Base-by-base conservation (phyloP, 2,888 invertebrate species). In the Heteromurus nitidus region DNA sequence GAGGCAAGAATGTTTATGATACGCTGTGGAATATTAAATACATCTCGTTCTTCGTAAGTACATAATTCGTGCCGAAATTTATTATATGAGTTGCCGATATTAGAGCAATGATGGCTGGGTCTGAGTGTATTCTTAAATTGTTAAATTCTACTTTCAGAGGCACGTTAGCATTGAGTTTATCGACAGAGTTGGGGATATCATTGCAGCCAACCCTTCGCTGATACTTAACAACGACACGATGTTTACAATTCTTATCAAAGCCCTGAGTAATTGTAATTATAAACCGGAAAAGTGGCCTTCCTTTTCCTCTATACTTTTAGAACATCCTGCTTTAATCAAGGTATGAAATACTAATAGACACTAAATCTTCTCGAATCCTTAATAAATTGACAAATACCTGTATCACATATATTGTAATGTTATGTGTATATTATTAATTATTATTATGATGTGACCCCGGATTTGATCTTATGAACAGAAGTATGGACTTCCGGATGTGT, bases 201-300 rank as follows among this genome's bases (percentile, higher is more conserved):
- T 91, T 0, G 88, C 89, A 0, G 88, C 90, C 5, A 87, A 91
- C 80, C 90, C 91, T 0, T 84, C 86, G 0, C 86, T 89, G 0
- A 88, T 92, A 16, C 85, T 89, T n/a, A 88, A 89, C 18, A 90
- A 90, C 1, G 89, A 91, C 31, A 88, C 90, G 0, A 88, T 90
- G 2, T 88, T 92, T 24, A 90, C 91, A 81, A 89, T 89, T 42
- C 90, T 93, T 87, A 89, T 92, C 55, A 90, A 91, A 87, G 91
- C 91, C 55, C 89, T 93, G n/a, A 90, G 92, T 1, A 90, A 90
- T 86, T 91, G 92, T 65, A 92, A 93, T 89, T 93, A 92, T 88
- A 91, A 90, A 22, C 93, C 94, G 0, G 88, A 89, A 9, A 87
- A 90, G 82, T 94, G 93, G 93, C 88, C 90, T 0, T 87, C 87